Percentiles rank a stretch among this genome's conserved stretches.
Conservation (phyloP, 1,140 invertebrate species). For the Drosophila lini region DNA sequence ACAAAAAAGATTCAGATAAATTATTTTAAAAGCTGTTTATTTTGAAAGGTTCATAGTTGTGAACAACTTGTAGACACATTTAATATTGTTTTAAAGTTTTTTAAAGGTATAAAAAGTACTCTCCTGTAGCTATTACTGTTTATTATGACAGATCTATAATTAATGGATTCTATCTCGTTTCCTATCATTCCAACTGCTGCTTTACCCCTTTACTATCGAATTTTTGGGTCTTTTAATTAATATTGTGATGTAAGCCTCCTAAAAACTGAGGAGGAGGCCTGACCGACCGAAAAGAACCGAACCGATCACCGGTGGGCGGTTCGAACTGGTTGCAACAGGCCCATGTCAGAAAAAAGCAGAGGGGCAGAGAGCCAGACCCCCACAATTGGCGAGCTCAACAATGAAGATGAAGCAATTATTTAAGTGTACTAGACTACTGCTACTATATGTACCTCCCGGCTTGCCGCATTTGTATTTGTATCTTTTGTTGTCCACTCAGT, state of each 20-base stretch:
- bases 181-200: background rate
- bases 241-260: conserved; percentile 62
- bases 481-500: conserved; percentile 43
- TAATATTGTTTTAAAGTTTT: no score
- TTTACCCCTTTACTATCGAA: conserved; percentile 10
- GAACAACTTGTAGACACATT: no score
- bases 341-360: background rate
- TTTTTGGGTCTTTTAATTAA: conserved; percentile 46
- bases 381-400: conserved; percentile 32
- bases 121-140: no score
- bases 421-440: conserved; percentile 27
- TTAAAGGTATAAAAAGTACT: no score
- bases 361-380: background rate
- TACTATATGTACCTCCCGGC: background rate
- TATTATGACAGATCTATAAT: background rate
- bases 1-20: background rate
- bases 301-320: conserved; percentile 35
- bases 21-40: background rate
- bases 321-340: conserved; percentile 65
- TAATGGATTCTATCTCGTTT: background rate
- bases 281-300: background rate
- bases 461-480: background rate
- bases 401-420: conserved; percentile 64
- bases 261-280: conserved; percentile 8
- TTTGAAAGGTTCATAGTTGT: no score